These are phyloP conservation scores for Athalia circularis DNA, from an alignment of 2,888 invertebrate genomes.

Conservation along the genomic window DNA sequence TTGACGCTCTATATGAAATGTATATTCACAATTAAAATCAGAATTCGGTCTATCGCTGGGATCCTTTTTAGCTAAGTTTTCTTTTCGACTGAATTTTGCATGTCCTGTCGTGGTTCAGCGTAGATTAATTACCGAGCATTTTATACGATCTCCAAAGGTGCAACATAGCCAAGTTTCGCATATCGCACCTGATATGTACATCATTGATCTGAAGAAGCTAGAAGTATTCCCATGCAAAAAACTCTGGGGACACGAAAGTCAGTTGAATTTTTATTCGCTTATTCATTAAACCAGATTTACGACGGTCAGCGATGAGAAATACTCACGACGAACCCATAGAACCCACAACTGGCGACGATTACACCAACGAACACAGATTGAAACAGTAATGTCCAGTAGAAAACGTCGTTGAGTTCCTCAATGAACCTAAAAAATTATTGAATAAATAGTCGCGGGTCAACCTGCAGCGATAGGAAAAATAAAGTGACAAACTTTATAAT, in stretches of 20 bases:
- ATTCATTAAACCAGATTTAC: background rate
- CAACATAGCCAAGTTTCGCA: slow-evolving; percentile 14
- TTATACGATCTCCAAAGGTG: slow-evolving; percentile 25
- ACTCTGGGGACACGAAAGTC: background rate
- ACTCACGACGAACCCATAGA: slow-evolving; percentile 18
- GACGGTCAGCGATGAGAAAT: background rate
- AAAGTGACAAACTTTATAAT: background rate
- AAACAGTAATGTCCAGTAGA: slow-evolving; percentile 21
- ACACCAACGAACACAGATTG: slow-evolving; percentile 26
- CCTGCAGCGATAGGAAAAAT: background rate
- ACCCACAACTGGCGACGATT: slow-evolving; percentile 24
- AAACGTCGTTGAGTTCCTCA: slow-evolving; percentile 24
- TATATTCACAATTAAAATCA: background rate
- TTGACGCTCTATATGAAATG: slow-evolving; percentile 11
- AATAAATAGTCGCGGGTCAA: background rate
- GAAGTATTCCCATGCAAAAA: slow-evolving; percentile 18
- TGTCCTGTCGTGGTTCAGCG: background rate
- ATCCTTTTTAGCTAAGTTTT: background rate
- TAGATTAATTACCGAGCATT: background rate
- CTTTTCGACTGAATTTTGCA: no score
- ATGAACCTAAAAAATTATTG: slow-evolving; percentile 16
- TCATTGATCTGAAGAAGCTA: slow-evolving; percentile 22
- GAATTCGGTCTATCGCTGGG: background rate
- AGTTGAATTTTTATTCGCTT: background rate
- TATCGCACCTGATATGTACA: slow-evolving; percentile 22